Base-by-base conservation (phyloP, 1,140 invertebrate genomes). In the Bombus confusus region DNA sequence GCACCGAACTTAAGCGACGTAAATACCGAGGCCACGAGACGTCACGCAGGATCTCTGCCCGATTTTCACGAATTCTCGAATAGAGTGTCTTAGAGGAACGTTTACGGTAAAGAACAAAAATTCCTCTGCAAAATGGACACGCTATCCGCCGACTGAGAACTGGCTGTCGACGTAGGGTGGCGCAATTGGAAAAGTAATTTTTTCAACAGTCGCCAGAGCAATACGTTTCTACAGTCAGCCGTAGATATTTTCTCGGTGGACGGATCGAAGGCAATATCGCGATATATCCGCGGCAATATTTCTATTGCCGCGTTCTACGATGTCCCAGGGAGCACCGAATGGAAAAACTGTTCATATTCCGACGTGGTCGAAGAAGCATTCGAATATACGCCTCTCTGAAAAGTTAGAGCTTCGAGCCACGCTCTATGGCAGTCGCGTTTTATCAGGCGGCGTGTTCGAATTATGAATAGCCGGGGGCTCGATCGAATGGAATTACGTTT, bases 141-240 rank as follows among this genome's bases (percentile, higher is more conserved):
- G 15, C 62, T 64, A 77, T 72, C 73, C 62, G 37, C 15, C n/a
- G 74, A 74, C 66, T 41, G 52, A 83, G 80, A 87, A 69, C 62
- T 59, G 74, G 6, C 37, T 74, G 39, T 31, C 73, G 74, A 78
- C 69, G 25, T 57, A 77, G 73, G 57, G 31, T 77, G 34, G 43
- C 34, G 80, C 83, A 88, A 87, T 88, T 84, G 87, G 76, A 87
- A 84, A 88, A 62, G 64, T 87, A 64, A 88, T 88, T 87, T 87
- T 87, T 88, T 76, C 80, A 69, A 41, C 52, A 68, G 28, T 43
- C 85, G 9, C 57, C 72, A 2, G 2, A 2, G 52, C 52, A 73
- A 84, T 76, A 84, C 76, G 64, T 84, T 80, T 77, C 62, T 43
- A 43, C n/a, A 34, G 15, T 4, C 18, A 71, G 31, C 15, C 66